Conservation (phyloP, 2,888 invertebrate species). For the Shargacucullia verbasci region DNA sequence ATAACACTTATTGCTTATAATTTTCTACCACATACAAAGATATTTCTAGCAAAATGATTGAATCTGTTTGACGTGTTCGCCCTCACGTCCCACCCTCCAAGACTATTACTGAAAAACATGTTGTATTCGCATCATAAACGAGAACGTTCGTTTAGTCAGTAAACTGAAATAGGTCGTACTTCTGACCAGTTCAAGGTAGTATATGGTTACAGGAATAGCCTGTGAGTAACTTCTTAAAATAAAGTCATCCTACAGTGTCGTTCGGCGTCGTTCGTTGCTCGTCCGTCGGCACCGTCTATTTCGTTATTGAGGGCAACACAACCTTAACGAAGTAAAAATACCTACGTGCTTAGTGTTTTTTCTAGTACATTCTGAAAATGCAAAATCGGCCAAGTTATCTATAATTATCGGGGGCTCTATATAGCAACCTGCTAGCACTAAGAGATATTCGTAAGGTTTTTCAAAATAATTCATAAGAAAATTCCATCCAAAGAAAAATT, state of each 20-base stretch:
- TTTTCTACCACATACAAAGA: slow-evolving; percentile 4
- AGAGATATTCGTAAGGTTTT: too few relatives aligned
- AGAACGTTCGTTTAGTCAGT: slow-evolving; percentile 74
- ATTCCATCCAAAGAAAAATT: too few relatives aligned
- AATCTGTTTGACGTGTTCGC: slow-evolving; percentile 43
- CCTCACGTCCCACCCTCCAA: slow-evolving; percentile 45
- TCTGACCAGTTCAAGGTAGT: slow-evolving; percentile 82
- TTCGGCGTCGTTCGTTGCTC: slow-evolving; percentile 28
- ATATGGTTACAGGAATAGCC: slow-evolving; percentile 75
- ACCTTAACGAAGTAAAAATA: slow-evolving; percentile 10
- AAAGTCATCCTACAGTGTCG: slow-evolving; percentile 70
- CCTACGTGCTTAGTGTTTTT: too few relatives aligned
- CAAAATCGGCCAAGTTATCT: too few relatives aligned
- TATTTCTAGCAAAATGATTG: slow-evolving; percentile 29
- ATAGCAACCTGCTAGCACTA: too few relatives aligned
- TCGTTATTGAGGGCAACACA: slow-evolving; percentile 19
- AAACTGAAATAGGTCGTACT: slow-evolving; percentile 81
- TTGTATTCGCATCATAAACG: slow-evolving; percentile 58
- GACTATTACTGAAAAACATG: slow-evolving; percentile 44
- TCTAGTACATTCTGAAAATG: too few relatives aligned
- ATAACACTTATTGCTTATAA: not conserved
- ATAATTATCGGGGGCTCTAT: too few relatives aligned
- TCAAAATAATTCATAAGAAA: too few relatives aligned
- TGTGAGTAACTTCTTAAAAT: slow-evolving; percentile 80
- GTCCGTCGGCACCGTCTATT: slow-evolving; percentile 36